These are phyloP conservation scores for Euschistus heros DNA, from an alignment of 1,140 invertebrate species.

Conservation along the genomic window DNA sequence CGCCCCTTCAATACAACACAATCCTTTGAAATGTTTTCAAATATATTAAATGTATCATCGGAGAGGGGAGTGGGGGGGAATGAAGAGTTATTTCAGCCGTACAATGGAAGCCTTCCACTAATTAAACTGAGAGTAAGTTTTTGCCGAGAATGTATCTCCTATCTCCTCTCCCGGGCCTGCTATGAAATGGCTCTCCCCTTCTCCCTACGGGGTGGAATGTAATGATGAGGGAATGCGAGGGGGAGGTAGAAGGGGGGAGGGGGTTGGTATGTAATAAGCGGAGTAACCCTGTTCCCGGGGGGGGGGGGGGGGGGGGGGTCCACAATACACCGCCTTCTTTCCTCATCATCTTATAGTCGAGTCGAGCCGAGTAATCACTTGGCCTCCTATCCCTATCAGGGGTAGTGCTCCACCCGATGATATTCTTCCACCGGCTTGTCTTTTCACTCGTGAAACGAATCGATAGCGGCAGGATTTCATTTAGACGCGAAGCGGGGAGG, in stretches of 20 bases:
- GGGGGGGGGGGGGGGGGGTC: not conserved
- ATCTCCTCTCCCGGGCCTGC: no score
- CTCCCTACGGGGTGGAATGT: not conserved
- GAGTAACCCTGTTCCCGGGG: not conserved
- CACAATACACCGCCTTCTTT: not conserved
- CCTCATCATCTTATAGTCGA: not conserved
- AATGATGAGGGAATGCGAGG: not conserved
- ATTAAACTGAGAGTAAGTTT: no score
- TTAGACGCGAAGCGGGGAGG: not conserved
- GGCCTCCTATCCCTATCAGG: not conserved
- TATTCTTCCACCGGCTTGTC: conserved; percentile 3
- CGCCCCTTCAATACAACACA: no score
- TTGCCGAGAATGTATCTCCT: no score
- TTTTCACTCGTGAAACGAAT: conserved; percentile 3
- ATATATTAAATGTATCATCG: no score
- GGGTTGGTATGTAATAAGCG: conserved; percentile 8
- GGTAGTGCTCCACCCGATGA: conserved; percentile 1
- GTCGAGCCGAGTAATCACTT: not conserved
- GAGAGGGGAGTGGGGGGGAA: no score
- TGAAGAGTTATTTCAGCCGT: no score
- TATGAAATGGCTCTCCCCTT: no score
- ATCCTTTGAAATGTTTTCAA: no score
- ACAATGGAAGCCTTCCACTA: no score
- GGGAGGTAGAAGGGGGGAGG: not conserved
- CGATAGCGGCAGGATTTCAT: not conserved